Percentiles rank a stretch among this genome's conserved stretches.
Evolutionary conservation across 2,113 vertebrate genomes (phyloP).

Genomic region (Tupaia chinensis): DNA sequence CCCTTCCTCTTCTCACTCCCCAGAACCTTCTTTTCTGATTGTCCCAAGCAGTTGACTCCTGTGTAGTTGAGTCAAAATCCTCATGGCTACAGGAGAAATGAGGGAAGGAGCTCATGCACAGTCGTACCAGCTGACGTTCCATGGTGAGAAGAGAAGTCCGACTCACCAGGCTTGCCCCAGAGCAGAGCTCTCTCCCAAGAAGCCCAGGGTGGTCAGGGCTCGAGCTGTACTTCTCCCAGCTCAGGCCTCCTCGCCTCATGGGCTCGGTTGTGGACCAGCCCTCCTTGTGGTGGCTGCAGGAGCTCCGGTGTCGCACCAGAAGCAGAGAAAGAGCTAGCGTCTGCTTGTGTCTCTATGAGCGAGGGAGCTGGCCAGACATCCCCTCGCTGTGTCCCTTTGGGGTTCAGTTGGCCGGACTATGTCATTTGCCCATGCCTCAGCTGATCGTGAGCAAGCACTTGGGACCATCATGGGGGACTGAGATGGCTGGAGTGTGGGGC

Average conservation of each 20-base stretch:
- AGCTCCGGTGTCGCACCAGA: not conserved
- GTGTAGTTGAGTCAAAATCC: not conserved
- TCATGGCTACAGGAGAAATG: not conserved
- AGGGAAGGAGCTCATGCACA: not conserved
- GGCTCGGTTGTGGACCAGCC: not conserved
- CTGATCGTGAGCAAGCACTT: not conserved
- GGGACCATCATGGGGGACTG: not conserved
- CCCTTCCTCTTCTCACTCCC: not conserved
- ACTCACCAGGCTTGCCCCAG: not conserved
- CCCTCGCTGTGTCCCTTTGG: not conserved
- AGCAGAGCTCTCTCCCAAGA: not conserved
- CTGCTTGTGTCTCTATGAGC: not conserved
- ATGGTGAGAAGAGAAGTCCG: not conserved
- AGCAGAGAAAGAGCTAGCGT: not conserved
- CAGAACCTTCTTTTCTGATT: not conserved
- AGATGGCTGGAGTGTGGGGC: not conserved
- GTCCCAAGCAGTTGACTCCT: not conserved
- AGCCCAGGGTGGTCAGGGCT: not conserved
- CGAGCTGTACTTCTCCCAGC: not conserved
- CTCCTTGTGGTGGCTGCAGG: not conserved
- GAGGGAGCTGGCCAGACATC: not conserved
- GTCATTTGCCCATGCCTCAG: not conserved
- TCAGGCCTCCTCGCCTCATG: fast-evolving
- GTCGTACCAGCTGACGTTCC: not conserved
- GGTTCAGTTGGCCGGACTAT: not conserved